Conservation (phyloP, 2,113 vertebrate species). For the Prunella himalayana region DNA sequence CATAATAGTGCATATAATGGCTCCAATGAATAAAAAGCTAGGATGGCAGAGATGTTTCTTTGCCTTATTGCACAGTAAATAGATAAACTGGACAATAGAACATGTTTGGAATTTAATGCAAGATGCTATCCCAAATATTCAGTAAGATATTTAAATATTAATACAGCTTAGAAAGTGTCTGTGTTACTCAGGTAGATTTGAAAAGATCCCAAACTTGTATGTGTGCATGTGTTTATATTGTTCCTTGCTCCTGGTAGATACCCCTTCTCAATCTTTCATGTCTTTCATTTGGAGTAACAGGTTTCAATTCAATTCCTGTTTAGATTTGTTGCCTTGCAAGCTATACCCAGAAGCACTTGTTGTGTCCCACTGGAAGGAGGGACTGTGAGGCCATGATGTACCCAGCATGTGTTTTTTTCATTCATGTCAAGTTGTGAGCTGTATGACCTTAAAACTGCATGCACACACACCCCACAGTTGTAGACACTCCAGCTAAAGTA, state of each 20-base stretch:
- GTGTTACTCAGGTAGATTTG: not conserved
- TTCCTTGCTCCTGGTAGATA: not conserved
- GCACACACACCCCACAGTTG: not conserved
- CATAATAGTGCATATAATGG: not conserved
- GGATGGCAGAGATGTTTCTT: not conserved
- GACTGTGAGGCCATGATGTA: not conserved
- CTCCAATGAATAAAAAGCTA: not conserved
- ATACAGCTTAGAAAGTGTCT: not conserved
- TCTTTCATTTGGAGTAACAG: not conserved
- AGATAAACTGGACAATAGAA: not conserved
- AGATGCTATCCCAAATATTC: not conserved
- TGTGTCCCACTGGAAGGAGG: not conserved
- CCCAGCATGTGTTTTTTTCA: not conserved
- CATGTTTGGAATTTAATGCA: not conserved
- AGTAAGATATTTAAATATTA: not conserved
- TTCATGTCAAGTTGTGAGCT: not conserved
- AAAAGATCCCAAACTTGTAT: not conserved
- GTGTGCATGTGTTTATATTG: not conserved
- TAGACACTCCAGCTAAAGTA: not conserved
- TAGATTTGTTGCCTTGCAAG: not conserved
- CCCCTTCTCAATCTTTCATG: not conserved
- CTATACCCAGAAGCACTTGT: not conserved
- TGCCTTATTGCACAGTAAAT: not conserved
- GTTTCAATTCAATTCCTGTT: not conserved
- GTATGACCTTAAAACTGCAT: not conserved